A percentile compares a stretch with the other conserved stretches of the same genome.
Conservation (phyloP, 23 tunicate genomes). For the Clavelina lepadiformis region DNA sequence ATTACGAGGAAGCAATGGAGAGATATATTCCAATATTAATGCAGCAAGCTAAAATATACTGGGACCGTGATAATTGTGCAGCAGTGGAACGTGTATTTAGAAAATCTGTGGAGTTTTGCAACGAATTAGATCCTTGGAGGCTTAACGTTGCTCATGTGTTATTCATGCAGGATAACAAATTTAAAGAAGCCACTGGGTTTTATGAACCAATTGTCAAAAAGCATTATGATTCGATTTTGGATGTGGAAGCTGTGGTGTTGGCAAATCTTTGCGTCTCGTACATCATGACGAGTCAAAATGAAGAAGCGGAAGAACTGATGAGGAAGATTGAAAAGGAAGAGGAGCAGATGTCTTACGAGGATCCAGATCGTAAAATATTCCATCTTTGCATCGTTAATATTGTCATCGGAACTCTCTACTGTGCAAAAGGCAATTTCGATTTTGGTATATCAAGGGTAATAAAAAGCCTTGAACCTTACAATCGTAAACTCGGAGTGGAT, state of each 20-base stretch:
- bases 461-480: slow-evolving; percentile 95
- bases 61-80: slow-evolving; percentile 93
- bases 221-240: slow-evolving; percentile 81
- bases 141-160: slow-evolving; percentile 97
- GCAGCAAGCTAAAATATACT: slow-evolving; percentile 99
- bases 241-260: slow-evolving; percentile 98
- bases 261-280: slow-evolving; percentile 96
- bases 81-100: slow-evolving; percentile 91
- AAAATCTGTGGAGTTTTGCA: slow-evolving; percentile 96
- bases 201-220: slow-evolving; percentile 97
- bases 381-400: slow-evolving; percentile 97
- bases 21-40: slow-evolving; percentile 91
- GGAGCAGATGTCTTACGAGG: slow-evolving; percentile 95
- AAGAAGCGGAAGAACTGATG: slow-evolving; percentile 99
- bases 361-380: slow-evolving; percentile 87
- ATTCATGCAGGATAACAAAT: slow-evolving; percentile 99
- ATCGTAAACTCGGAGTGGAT: slow-evolving; percentile 94
- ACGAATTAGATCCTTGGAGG: slow-evolving; percentile 93
- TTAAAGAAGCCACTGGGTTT: slow-evolving; percentile 96
- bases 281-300: slow-evolving; percentile 99
- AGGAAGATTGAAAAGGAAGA: slow-evolving; percentile 98
- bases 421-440: slow-evolving; percentile 90
- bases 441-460: slow-evolving; percentile 94
- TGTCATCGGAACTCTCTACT: slow-evolving; percentile 93
- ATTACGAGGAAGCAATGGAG: slow-evolving; percentile 90